phyloP scores from a whole-genome alignment of 2,113 vertebrate species.

The Podarcis cretensis region DNA sequence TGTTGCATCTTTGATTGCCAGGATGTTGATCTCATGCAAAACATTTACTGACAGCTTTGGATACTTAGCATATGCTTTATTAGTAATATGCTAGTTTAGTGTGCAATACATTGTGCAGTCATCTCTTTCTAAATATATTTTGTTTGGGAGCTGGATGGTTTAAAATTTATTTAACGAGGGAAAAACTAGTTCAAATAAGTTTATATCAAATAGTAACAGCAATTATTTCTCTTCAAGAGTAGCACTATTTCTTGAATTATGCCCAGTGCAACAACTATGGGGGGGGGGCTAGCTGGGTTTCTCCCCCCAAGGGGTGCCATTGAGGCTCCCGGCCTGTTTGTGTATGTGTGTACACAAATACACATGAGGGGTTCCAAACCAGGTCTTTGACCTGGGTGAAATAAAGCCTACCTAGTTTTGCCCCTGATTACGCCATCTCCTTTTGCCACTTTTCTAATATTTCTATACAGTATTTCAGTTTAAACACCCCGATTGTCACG shows the following conservation, averaged over 20 bases:
- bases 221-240: neutral
- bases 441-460: too few relatives aligned
- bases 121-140: neutral
- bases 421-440: too few relatives aligned
- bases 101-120: neutral
- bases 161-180: neutral
- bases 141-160: neutral
- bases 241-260: too few relatives aligned
- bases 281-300: too few relatives aligned
- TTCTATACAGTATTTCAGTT: neutral
- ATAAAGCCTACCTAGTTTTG: too few relatives aligned
- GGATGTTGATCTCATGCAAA: neutral
- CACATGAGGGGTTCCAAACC: too few relatives aligned
- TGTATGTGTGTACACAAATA: too few relatives aligned
- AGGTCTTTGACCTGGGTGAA: too few relatives aligned
- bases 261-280: too few relatives aligned
- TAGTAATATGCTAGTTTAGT: neutral
- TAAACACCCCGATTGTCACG: neutral
- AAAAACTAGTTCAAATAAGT: neutral
- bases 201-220: neutral
- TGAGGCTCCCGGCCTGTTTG: too few relatives aligned
- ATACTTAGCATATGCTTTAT: neutral
- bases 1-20: neutral
- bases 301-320: too few relatives aligned
- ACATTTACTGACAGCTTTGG: neutral